Percentiles rank a stretch among this genome's conserved stretches.
Evolutionary conservation across 2,113 vertebrate species (phyloP).

Genomic region (Chamaea fasciata): DNA sequence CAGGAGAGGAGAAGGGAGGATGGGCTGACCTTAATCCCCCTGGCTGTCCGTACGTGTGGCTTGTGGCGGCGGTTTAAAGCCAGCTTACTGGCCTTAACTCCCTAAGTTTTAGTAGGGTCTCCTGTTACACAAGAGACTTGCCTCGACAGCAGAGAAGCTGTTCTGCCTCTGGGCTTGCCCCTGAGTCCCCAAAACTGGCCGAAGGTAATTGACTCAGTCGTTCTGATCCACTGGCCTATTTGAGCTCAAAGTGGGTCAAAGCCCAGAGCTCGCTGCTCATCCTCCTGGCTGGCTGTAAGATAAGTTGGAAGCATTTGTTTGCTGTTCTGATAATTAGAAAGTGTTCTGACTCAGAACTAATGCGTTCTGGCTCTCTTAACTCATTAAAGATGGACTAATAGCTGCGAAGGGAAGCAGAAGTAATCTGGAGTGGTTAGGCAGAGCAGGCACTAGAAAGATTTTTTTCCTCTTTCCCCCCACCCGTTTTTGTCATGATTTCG

Average conservation of each 20-base stretch:
- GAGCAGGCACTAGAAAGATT: neutral
- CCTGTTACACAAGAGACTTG: conserved; percentile 8
- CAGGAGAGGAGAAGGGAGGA: neutral
- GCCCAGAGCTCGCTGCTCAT: neutral
- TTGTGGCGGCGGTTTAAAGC: neutral
- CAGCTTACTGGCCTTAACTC: conserved; percentile 46
- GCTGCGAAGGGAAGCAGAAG: conserved; percentile 57
- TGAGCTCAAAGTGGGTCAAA: conserved; percentile 47
- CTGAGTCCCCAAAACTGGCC: neutral
- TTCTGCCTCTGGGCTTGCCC: neutral
- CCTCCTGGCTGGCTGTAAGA: neutral
- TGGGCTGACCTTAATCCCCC: conserved; percentile 65
- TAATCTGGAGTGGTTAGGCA: conserved; percentile 5
- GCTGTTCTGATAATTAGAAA: conserved; percentile 50
- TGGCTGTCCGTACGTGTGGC: neutral
- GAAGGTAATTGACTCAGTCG: neutral
- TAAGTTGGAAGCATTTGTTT: conserved; percentile 32
- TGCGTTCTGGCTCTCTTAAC: conserved; percentile 57
- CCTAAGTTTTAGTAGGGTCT: neutral
- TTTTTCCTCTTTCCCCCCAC: neutral
- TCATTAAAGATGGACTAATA: conserved; percentile 59
- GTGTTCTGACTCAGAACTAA: conserved; percentile 63
- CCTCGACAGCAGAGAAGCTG: fast-evolving
- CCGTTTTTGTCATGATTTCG: fast-evolving
- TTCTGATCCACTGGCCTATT: conserved; percentile 54